Evolutionary conservation across 2,797 vertebrate species (phyloP).

Genomic region (Cuculus canorus): DNA sequence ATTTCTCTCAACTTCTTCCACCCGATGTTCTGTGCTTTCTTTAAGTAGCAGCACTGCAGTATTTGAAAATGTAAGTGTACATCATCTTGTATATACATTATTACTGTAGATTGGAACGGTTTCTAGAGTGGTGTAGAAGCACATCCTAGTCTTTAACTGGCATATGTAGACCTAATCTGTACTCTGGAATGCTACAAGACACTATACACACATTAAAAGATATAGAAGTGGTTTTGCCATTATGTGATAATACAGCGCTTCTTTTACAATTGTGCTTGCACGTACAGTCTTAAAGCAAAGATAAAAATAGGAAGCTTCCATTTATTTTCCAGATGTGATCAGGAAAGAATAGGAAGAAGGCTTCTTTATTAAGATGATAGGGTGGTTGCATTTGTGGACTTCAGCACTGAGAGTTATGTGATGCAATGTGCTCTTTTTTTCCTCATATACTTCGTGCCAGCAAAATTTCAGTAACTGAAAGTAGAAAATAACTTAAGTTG

Average conservation of each 20-base stretch:
- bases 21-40: neutral
- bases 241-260: neutral
- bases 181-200: neutral
- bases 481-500: neutral
- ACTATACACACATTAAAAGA: neutral
- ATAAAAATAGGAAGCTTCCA: neutral
- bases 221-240: neutral
- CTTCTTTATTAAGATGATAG: neutral
- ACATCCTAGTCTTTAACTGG: neutral
- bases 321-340: neutral
- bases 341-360: neutral
- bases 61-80: neutral
- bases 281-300: neutral
- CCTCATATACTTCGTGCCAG: neutral
- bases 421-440: neutral
- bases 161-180: neutral
- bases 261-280: neutral
- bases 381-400: neutral
- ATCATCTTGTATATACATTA: neutral
- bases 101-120: neutral
- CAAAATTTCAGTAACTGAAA: neutral
- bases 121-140: neutral
- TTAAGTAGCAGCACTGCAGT: neutral
- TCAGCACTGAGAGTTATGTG: neutral
- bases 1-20: neutral